Evolutionary conservation across 35 echinoderm and acorn worm genomes (phyloP).

Genomic region (Heliocidaris erythrogramma): DNA sequence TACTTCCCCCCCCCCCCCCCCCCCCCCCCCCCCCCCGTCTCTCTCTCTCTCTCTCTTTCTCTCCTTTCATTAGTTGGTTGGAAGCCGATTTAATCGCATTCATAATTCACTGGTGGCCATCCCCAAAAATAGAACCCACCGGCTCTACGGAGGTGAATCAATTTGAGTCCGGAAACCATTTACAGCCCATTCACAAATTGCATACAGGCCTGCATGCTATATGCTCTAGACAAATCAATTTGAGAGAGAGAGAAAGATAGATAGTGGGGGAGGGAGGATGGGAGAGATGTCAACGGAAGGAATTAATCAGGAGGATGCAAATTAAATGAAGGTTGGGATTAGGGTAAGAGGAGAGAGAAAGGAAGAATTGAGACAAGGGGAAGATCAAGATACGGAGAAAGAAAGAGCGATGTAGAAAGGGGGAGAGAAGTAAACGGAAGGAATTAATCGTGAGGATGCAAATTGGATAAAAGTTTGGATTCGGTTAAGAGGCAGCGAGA

Average conservation of each 20-base stretch:
- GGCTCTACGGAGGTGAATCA: background rate
- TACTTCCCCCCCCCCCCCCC: background rate
- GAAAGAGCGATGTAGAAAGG: background rate
- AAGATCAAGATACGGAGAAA: background rate
- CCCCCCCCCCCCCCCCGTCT: background rate
- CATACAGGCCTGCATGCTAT: background rate
- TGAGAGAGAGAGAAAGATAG: background rate
- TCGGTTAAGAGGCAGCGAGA: background rate
- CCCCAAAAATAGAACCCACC: conserved; percentile 3
- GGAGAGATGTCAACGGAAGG: conserved; percentile 7
- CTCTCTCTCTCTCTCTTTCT: background rate
- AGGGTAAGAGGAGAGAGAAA: background rate
- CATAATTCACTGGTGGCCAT: background rate
- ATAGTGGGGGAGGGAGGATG: background rate
- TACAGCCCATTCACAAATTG: conserved; percentile 43
- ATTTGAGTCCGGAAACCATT: background rate
- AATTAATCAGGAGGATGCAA: conserved; percentile 6
- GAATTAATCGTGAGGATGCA: background rate
- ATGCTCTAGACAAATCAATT: background rate
- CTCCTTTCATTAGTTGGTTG: background rate
- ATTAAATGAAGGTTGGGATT: background rate
- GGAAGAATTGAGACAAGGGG: background rate
- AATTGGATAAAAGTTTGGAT: background rate
- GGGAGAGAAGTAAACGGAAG: background rate
- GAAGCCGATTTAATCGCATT: conserved; percentile 20